Conservation (phyloP, 2,888 invertebrate species). For the Andrena trimmerana region DNA sequence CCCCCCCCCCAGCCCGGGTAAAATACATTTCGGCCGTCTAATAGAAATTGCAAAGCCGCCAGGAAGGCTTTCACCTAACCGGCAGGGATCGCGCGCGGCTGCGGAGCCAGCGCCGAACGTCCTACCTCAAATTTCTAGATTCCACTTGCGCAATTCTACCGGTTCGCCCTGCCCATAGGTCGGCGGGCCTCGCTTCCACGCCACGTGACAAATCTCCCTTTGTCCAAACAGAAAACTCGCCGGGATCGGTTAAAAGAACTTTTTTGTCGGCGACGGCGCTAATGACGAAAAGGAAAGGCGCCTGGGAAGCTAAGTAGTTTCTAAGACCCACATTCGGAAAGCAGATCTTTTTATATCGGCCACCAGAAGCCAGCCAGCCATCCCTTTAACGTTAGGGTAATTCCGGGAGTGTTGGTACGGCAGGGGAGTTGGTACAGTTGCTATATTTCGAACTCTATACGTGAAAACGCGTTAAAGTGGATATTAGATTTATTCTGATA, state of each 20-base stretch:
- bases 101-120: constrained; percentile 38
- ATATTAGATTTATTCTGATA: too few relatives aligned
- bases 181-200: constrained; percentile 9
- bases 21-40: constrained; percentile 60
- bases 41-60: constrained; percentile 56
- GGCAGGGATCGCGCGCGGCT: constrained; percentile 23
- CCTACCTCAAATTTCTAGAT: constrained; percentile 69
- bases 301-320: constrained; percentile 16
- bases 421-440: too few relatives aligned
- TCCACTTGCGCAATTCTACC: constrained; percentile 59
- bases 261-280: constrained; percentile 21
- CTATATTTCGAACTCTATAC: too few relatives aligned
- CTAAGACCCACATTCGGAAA: constrained; percentile 18
- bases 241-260: not conserved
- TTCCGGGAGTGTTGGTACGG: too few relatives aligned
- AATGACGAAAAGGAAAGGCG: constrained; percentile 44
- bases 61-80: constrained; percentile 66
- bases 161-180: constrained; percentile 18
- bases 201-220: constrained; percentile 54
- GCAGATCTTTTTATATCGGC: constrained; percentile 35
- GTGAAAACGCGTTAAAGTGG: too few relatives aligned
- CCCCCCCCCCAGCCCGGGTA: constrained; percentile 19
- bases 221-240: constrained; percentile 31
- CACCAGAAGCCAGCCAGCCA: constrained; percentile 7
- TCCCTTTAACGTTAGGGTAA: not conserved